Base-by-base conservation (phyloP, 2,888 invertebrate genomes). In the Portevinia maculata region DNA sequence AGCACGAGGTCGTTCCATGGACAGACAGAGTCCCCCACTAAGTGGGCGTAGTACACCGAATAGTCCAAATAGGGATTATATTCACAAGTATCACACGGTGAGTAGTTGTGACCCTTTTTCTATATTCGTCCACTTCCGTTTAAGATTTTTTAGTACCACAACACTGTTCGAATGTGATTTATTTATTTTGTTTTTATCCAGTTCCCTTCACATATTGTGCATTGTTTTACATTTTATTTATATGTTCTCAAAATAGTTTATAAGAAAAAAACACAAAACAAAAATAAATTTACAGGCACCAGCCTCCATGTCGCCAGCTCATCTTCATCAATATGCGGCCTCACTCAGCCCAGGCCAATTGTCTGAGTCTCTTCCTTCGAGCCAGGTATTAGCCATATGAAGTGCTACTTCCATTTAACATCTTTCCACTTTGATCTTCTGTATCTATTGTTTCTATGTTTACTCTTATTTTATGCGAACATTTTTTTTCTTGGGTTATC, bases 51-150 rank as follows among this genome's bases (percentile, higher is more conserved):
- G 97, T 78, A 97, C 97, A 44, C 96, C 97, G 59, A 95, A 95
- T 87, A 95, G 96, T 86, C 96, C 96, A 37, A 96, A 96, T 89
- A 92, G 95, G 86, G 95, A 96, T 90, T 95, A 95, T 90, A 92
- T 96, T 88, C 98, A 98, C 92, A 98, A 98, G 92, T 98, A 98
- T 91, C 97, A 98, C 91, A 98, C 98, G 91, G 98, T 98, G 92
- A 94, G 95, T 92, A 34, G 39, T 37, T 60, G 9, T 24, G 7
- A 46, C 1, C n/a, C 15, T 50, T 48, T 39, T 65, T 8, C 13
- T 34, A 24, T 57, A 11, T 17, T 55, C 57, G 67, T 37, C 28
- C 32, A 44, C 67, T 41, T 37, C 52, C n/a, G 39, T 70, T 70
- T 48, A 46, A 57, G 17, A 30, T 37, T 59, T 50, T 53, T 60